Conservation (phyloP, 2,797 vertebrate genomes). For the Botia kubotai region DNA sequence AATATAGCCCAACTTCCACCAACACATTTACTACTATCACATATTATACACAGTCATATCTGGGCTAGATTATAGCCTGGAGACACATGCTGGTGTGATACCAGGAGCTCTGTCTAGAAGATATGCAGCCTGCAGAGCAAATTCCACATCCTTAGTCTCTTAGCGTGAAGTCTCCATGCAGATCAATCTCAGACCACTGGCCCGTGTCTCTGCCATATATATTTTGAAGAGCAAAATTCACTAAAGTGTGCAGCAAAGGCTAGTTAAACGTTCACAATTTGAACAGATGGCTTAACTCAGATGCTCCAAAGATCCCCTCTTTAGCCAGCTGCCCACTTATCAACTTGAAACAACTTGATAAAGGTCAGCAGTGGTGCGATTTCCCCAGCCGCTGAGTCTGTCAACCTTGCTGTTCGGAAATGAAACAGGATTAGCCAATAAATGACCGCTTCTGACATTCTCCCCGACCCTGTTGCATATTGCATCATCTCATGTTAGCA, state of each 20-base stretch:
- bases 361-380: constrained; percentile 4
- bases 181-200: background rate
- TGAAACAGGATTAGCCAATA: background rate
- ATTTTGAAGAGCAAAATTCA: background rate
- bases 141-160: background rate
- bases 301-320: constrained; percentile 9
- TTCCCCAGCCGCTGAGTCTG: background rate
- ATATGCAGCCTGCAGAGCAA: constrained; percentile 23
- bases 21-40: background rate
- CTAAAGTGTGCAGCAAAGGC: constrained; percentile 33
- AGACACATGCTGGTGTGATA: background rate
- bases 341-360: constrained; percentile 14
- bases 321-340: constrained; percentile 22
- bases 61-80: constrained; percentile 8
- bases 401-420: background rate
- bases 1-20: background rate
- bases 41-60: constrained; percentile 21
- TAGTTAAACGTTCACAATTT: constrained; percentile 25
- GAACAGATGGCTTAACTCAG: constrained; percentile 24
- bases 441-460: background rate
- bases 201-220: background rate
- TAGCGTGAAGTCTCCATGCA: constrained; percentile 7
- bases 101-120: background rate
- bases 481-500: background rate
- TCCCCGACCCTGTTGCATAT: background rate